These are phyloP conservation scores for Bibio marci DNA, from an alignment of 2,888 invertebrate genomes.

Conservation along the genomic window DNA sequence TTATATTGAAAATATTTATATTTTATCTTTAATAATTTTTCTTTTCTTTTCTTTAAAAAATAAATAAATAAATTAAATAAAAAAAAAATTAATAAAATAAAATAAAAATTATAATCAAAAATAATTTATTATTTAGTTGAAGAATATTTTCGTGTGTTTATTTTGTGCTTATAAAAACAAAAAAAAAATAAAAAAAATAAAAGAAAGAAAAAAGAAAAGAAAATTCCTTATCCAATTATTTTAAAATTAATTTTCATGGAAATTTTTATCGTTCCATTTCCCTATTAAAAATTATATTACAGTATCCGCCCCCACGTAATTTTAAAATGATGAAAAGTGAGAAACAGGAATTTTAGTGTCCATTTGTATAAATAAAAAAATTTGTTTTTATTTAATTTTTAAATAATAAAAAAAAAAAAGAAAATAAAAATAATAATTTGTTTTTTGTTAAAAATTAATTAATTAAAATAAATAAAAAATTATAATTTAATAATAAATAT, in stretches of 20 bases:
- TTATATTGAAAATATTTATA: slow-evolving; percentile 16
- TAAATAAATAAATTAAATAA: background rate
- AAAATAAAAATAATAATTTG: background rate
- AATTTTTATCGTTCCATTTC: too few species aligned
- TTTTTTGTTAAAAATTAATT: background rate
- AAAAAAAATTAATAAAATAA: background rate
- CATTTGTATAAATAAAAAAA: slow-evolving; percentile 1
- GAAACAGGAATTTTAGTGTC: slow-evolving; percentile 1
- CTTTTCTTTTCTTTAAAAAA: background rate
- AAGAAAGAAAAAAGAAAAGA: too few species aligned
- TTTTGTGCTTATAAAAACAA: too few species aligned
- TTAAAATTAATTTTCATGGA: too few species aligned
- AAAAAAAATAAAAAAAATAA: too few species aligned
- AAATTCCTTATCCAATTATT: too few species aligned
- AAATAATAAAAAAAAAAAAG: too few species aligned
- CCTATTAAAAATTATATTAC: too few species aligned
- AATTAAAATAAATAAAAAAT: background rate
- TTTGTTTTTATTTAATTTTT: too few species aligned
- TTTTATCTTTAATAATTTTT: slow-evolving; percentile 2
- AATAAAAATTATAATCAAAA: background rate
- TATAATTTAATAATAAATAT: background rate
- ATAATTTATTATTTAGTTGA: background rate
- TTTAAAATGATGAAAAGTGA: too few species aligned
- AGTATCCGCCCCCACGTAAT: too few species aligned
- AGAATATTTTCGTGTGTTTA: background rate